phyloP scores from a whole-genome alignment of 1,140 invertebrate species.

The Galleria mellonella region DNA sequence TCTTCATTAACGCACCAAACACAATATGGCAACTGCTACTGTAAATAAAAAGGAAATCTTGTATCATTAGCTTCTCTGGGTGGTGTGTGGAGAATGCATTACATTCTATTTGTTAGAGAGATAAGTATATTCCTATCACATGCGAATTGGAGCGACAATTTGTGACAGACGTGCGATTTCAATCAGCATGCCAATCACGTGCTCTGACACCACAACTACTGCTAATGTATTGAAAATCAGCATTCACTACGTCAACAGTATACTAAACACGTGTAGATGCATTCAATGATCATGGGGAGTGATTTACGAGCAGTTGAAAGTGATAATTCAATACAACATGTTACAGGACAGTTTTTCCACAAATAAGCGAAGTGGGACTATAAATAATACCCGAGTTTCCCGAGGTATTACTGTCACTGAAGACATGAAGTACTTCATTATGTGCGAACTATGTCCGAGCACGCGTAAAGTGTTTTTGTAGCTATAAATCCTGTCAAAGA shows the following conservation, averaged over 20 bases:
- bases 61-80: too few species aligned
- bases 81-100: too few species aligned
- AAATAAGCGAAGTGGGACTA: background rate
- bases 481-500: constrained; percentile 32
- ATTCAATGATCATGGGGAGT: constrained; percentile 39
- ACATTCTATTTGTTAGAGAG: too few species aligned
- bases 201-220: constrained; percentile 47
- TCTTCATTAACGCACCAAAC: constrained; percentile 43
- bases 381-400: background rate
- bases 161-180: constrained; percentile 49
- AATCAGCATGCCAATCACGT: constrained; percentile 62
- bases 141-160: constrained; percentile 59
- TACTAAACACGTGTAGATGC: constrained; percentile 31
- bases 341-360: constrained; percentile 8
- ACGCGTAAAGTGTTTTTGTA: constrained; percentile 24
- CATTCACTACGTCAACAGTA: constrained; percentile 33
- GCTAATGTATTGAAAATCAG: constrained; percentile 62
- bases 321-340: constrained; percentile 10
- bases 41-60: constrained; percentile 2
- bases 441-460: constrained; percentile 13
- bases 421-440: constrained; percentile 16
- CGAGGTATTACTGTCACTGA: constrained; percentile 6
- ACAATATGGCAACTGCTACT: constrained; percentile 5
- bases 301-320: constrained; percentile 20
- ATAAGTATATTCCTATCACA: constrained; percentile 43